Conservation (phyloP, 2,113 vertebrate species). For the Callipepla californica region DNA sequence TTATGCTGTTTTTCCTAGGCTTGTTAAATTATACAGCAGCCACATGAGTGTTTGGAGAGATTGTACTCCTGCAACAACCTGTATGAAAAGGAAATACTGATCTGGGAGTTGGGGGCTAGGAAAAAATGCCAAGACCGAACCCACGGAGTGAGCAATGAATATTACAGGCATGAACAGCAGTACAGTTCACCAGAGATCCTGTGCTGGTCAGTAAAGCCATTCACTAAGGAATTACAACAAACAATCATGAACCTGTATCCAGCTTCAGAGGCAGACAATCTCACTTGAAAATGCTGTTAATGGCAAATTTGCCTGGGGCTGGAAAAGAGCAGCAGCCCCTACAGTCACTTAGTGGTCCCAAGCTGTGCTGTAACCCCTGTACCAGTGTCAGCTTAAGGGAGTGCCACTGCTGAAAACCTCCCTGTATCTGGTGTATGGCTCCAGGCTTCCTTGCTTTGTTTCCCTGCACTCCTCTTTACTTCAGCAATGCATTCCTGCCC, state of each 20-base stretch:
- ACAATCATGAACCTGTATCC: neutral
- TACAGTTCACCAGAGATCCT: neutral
- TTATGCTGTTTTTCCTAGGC: neutral
- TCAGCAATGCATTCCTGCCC: neutral
- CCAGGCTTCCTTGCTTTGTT: neutral
- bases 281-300: neutral
- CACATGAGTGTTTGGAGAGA: neutral
- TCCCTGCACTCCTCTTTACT: neutral
- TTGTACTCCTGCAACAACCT: neutral
- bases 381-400: accelerated
- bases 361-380: neutral
- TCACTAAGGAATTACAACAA: neutral
- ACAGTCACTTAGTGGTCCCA: neutral
- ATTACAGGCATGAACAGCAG: neutral
- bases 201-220: neutral
- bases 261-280: neutral
- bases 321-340: neutral
- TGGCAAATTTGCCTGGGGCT: neutral
- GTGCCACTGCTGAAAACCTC: neutral
- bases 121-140: conserved; percentile 11
- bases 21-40: conserved; percentile 3
- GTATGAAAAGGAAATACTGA: neutral
- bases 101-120: neutral
- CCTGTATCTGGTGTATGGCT: neutral
- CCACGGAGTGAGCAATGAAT: neutral